phyloP scores from a whole-genome alignment of 1,140 invertebrate genomes.

The Aphis craccivora region DNA sequence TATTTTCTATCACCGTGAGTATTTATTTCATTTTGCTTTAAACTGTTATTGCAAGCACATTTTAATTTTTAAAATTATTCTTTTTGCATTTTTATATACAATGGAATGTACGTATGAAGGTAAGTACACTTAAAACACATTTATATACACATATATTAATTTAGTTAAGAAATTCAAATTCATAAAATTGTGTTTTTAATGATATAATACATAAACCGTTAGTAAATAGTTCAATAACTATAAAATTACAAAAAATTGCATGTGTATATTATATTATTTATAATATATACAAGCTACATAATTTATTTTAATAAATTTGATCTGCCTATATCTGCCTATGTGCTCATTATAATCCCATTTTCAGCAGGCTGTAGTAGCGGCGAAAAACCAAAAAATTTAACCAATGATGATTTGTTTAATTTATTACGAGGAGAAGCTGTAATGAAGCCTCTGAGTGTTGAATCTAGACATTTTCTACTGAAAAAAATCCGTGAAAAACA shows the following conservation, averaged over 20 bases:
- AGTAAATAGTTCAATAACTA: not conserved
- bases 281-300: not conserved
- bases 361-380: not conserved
- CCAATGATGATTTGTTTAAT: not conserved
- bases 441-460: not conserved
- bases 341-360: not conserved
- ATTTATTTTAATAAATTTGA: not conserved
- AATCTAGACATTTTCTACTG: not conserved
- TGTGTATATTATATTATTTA: not conserved
- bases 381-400: conserved; percentile 5
- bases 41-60: not conserved
- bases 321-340: not conserved
- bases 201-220: not conserved
- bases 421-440: not conserved
- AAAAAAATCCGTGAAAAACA: not conserved
- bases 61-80: not conserved
- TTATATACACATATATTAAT: not conserved
- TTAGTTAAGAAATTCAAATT: not conserved
- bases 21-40: not conserved
- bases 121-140: not conserved
- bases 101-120: not conserved
- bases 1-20: not conserved
- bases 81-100: not conserved
- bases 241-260: not conserved
- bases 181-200: not conserved